These are phyloP conservation scores for Pseudorectes ferrugineus DNA, from an alignment of 2,113 vertebrate species.

Conservation along the genomic window DNA sequence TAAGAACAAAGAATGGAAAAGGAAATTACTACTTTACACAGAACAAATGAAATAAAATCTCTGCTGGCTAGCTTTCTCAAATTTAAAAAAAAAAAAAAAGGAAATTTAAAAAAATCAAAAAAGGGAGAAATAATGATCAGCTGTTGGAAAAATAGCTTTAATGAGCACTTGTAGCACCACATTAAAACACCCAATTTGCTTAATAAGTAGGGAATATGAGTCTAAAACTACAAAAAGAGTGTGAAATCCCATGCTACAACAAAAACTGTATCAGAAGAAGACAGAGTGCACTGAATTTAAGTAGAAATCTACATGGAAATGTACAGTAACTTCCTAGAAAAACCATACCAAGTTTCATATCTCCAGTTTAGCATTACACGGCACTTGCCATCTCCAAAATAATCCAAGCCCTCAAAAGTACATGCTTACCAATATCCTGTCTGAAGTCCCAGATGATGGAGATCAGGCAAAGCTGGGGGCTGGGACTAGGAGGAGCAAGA, in stretches of 20 bases:
- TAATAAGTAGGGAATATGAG: constrained; percentile 50
- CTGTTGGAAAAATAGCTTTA: constrained; percentile 61
- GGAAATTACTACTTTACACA: constrained; percentile 1
- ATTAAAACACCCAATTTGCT: constrained; percentile 55
- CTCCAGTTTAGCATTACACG: background rate
- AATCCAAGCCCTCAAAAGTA: background rate
- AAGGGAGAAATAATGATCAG: constrained; percentile 53
- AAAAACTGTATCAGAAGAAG: background rate
- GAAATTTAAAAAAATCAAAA: background rate
- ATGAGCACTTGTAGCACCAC: constrained; percentile 51
- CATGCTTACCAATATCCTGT: background rate
- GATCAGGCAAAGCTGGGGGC: background rate
- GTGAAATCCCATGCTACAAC: background rate
- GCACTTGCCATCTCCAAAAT: background rate
- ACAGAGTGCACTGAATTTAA: background rate
- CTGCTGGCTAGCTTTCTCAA: constrained; percentile 34
- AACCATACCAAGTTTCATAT: background rate
- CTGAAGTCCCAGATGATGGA: background rate
- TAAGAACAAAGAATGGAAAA: constrained; percentile 19
- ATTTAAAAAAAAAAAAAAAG: background rate
- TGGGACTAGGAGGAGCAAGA: background rate
- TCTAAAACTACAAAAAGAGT: constrained; percentile 45
- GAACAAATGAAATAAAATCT: constrained; percentile 40
- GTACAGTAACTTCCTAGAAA: background rate
- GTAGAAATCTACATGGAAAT: background rate